These are phyloP conservation scores for Acyrthosiphon pisum DNA, from an alignment of 1,140 invertebrate genomes.

Conservation along the genomic window DNA sequence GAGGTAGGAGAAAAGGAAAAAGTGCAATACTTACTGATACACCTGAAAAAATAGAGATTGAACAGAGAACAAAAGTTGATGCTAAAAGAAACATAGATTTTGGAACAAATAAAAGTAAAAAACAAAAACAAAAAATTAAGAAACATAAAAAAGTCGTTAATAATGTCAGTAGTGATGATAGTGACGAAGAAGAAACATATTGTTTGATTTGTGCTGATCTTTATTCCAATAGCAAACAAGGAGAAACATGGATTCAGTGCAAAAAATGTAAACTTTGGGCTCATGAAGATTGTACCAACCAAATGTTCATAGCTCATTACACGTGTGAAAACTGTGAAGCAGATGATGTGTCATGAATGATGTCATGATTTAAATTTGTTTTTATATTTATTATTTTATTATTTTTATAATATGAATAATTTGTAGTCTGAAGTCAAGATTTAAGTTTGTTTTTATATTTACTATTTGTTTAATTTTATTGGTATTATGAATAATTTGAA, in stretches of 20 bases:
- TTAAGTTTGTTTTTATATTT: no score
- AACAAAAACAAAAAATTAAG: conserved; percentile 1
- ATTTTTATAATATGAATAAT: no score
- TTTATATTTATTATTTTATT: no score
- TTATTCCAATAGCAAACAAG: background rate
- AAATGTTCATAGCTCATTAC: background rate
- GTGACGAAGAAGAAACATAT: conserved; percentile 7
- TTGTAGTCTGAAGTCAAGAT: no score
- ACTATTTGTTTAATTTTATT: no score
- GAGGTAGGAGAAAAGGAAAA: conserved; percentile 28
- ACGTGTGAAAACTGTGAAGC: conserved; percentile 9
- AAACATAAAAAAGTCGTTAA: background rate
- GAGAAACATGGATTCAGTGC: background rate
- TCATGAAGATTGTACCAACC: background rate
- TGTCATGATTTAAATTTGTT: no score
- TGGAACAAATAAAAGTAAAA: background rate
- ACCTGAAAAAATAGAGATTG: background rate
- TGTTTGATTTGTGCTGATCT: background rate
- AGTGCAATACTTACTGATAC: conserved; percentile 19
- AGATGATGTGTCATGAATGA: background rate
- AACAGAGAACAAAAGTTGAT: background rate
- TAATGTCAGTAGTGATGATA: background rate
- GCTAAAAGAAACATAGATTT: conserved; percentile 13
- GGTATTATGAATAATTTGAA: no score
- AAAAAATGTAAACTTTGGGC: conserved; percentile 26